Evolutionary conservation across 2,888 invertebrate genomes (phyloP).

Genomic region (Phrixothrix hirtus): DNA sequence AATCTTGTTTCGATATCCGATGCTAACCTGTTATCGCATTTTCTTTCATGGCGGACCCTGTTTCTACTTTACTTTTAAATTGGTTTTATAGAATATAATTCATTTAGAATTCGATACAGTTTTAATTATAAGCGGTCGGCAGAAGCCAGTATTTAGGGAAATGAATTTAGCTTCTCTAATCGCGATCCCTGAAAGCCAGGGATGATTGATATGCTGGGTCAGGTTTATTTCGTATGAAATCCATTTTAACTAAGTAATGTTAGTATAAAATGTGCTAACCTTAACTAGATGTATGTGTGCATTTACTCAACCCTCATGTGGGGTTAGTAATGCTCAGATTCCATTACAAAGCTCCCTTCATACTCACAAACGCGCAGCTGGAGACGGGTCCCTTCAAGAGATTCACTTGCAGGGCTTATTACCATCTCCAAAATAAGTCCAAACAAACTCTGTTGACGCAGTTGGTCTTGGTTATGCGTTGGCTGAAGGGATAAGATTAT

Average conservation of each 20-base stretch:
- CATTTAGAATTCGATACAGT: too few species aligned
- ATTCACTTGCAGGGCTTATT: slow-evolving; percentile 43
- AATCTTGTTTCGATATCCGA: not conserved
- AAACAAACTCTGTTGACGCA: slow-evolving; percentile 50
- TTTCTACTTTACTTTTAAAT: too few species aligned
- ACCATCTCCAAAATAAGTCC: slow-evolving; percentile 48
- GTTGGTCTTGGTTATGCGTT: slow-evolving; percentile 41
- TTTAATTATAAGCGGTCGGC: not conserved
- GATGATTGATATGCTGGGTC: slow-evolving; percentile 38
- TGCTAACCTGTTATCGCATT: not conserved
- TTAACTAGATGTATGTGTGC: slow-evolving; percentile 28
- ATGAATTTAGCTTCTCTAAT: not conserved
- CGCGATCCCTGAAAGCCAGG: not conserved
- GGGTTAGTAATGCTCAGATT: slow-evolving; percentile 45
- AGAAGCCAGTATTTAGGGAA: not conserved
- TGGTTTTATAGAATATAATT: too few species aligned
- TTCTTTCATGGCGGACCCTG: not conserved
- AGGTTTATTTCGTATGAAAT: slow-evolving; percentile 36
- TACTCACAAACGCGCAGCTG: slow-evolving; percentile 38
- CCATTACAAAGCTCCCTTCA: slow-evolving; percentile 43
- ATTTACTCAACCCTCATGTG: slow-evolving; percentile 41
- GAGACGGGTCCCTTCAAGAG: slow-evolving; percentile 36
- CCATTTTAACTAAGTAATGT: slow-evolving; percentile 36
- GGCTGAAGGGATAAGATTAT: slow-evolving; percentile 28
- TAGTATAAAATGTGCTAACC: slow-evolving; percentile 23